Evolutionary conservation across 1,140 invertebrate species (phyloP), one percentile per base, ranked within the genome.

Genomic region (Notospermus geniculatus): DNA sequence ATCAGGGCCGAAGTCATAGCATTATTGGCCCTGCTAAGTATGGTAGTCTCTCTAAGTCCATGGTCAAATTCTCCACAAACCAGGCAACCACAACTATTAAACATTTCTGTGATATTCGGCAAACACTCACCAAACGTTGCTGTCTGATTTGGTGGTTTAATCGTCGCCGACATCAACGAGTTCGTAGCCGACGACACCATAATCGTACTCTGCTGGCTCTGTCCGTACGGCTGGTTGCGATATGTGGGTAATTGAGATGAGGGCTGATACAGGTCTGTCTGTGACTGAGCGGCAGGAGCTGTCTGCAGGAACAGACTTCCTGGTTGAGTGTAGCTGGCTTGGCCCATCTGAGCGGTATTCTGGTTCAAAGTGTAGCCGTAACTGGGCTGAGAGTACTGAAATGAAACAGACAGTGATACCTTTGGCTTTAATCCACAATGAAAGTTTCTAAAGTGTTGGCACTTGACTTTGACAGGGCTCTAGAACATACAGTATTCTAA

Each of bases 121-220:
- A 11, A 11, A 43, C 11, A 13, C 46, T 50, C 9, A 50, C 32
- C 32, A 36, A 36, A 36, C 15, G 32, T 36, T 36, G 32, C 5
- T 36, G 32, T 36, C 32, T 50, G n/a, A 92, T 90, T 72, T 87
- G 88, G 89, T 22, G 90, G 90, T 76, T 94, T 94, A 17, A 93
- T 90, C 66, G 88, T 89, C 39, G 91, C 90, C 0, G 91, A 93
- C 91, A 94, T 93, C 52, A 93, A 83, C 23, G 91, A 92, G 79
- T 91, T 92, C 9, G 89, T 88, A 9, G 89, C 89, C 28, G 91
- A 92, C 54, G 91, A 92, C 61, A 94, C 93, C 63, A 95, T 86
- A 58, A 93, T 90, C 28, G 91, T 91, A 71, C 88, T 93, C 27
- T 91, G 91, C 82, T 90, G 92, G 73, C 17, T 56, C 32, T 56